Base-by-base conservation (phyloP, 1,140 invertebrate species). In the Brachionus manjavacas region DNA sequence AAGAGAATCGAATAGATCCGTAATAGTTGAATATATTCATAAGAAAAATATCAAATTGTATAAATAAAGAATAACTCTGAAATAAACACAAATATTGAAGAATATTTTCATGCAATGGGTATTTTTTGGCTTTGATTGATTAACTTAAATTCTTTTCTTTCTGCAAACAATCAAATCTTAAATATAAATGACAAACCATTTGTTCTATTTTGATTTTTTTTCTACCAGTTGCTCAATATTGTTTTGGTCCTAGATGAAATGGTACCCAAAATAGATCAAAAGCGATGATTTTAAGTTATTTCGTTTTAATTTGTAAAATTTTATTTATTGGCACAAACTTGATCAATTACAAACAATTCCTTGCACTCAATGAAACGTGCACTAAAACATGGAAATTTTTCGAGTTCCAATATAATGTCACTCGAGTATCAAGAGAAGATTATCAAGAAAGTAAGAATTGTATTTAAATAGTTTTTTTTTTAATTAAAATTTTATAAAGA, bases 301-400 rank as follows among this genome's bases (percentile, higher is more conserved):
- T 31, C 9, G 7, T 68, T 31, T 31, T 39, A 31, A 31, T 39
- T 68, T 39, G 66, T 31, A 31, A 31, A 28, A 25, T 68, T 9
- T n/a, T 39, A 72, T 46, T 9, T 23, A 60, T 60, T 20, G 20
- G 20, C 11, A 20, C n/a, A 9, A 20, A 8, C 9, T 60, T 60
- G n/a, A 60, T 60, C 25, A 41, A 76, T 12, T 76, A 49, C 23
- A 46, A 76, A 20, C 41, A 46, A 25, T 76, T 52, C 25, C 12
- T 25, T 9, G 41, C 20, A 2, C 11, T 76, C 2, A 76, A 76
- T 49, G 8, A 76, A 76, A 76, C 41, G n/a, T 76, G 72, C 41
- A 16, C 14, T 25, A 76, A 76, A n/a, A 76, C 72, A 76, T 76
- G 72, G 72, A 76, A 4, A 12, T 76, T 76, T 8, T 76, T 76